A percentile compares a stretch with the other conserved stretches of the same genome.
Conservation (phyloP, 2,797 vertebrate genomes). For the Lophius americanus region DNA sequence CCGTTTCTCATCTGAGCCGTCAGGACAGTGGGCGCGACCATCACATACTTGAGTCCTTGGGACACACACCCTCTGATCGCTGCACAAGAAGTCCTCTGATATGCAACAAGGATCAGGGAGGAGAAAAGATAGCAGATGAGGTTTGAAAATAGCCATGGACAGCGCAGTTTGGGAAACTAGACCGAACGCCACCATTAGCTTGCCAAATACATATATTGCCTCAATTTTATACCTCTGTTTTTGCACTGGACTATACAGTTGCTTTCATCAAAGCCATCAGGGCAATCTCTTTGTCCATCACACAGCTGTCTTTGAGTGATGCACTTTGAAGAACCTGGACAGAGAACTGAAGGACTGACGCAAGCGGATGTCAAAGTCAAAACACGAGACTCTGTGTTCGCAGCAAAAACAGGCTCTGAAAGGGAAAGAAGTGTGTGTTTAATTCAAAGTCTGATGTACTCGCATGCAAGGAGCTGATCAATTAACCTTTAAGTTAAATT, state of each 20-base stretch:
- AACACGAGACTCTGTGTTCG: constrained; percentile 6
- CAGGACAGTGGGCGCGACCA: constrained; percentile 72
- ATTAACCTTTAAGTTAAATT: no score
- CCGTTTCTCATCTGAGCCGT: constrained; percentile 77
- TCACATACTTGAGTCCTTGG: constrained; percentile 70
- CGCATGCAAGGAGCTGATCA: background rate
- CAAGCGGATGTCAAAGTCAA: constrained; percentile 51
- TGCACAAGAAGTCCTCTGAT: constrained; percentile 79
- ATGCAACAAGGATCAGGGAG: background rate
- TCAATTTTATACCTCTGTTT: constrained; percentile 61
- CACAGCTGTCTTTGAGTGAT: constrained; percentile 81
- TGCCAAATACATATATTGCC: background rate
- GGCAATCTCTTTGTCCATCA: constrained; percentile 82
- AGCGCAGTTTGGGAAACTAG: background rate
- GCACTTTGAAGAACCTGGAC: constrained; percentile 77
- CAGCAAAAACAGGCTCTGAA: constrained; percentile 27
- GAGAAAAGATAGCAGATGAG: background rate
- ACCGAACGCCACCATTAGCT: background rate
- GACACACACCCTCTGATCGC: constrained; percentile 71
- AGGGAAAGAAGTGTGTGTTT: background rate
- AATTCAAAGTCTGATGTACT: background rate
- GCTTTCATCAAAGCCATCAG: constrained; percentile 85
- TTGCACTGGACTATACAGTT: constrained; percentile 61
- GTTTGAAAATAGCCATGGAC: background rate
- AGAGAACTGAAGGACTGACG: constrained; percentile 71